These are phyloP conservation scores for Semicossyphus pulcher DNA, from an alignment of 2,113 vertebrate species.

Conservation along the genomic window DNA sequence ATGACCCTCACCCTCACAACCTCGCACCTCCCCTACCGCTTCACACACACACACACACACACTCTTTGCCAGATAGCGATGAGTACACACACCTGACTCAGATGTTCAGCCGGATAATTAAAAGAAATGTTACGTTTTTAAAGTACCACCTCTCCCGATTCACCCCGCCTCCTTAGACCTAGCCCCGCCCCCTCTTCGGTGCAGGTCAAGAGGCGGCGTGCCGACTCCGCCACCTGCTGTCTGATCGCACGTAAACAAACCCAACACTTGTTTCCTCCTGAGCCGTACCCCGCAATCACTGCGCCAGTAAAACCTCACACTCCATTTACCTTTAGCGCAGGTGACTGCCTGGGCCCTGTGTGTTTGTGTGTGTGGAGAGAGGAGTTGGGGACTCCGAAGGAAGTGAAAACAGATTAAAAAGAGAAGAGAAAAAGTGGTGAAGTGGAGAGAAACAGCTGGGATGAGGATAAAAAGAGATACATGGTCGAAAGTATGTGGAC, in stretches of 20 bases:
- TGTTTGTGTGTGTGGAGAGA: neutral
- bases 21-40: slow-evolving; percentile 49
- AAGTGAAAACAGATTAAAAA: slow-evolving; percentile 5
- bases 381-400: neutral
- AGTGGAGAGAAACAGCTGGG: no score
- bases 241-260: slow-evolving; percentile 79
- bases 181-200: slow-evolving; percentile 14
- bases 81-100: slow-evolving; percentile 6
- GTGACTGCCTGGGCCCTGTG: slow-evolving; percentile 70
- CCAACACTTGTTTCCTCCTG: slow-evolving; percentile 73
- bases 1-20: slow-evolving; percentile 59
- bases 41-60: slow-evolving; percentile 1
- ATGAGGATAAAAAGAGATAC: no score
- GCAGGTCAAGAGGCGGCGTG: slow-evolving; percentile 57
- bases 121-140: slow-evolving; percentile 20
- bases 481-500: no score
- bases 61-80: slow-evolving; percentile 37
- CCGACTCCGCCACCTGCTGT: slow-evolving; percentile 81
- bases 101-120: neutral
- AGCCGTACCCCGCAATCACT: slow-evolving; percentile 81
- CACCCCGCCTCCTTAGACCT: slow-evolving; percentile 14
- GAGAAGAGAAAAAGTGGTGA: no score
- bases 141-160: no score
- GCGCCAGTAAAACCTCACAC: slow-evolving; percentile 82
- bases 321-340: slow-evolving; percentile 83